A percentile compares a stretch with the other conserved stretches of the same genome.
Evolutionary conservation across 2,113 vertebrate genomes (phyloP).

Genomic region (Hemibagrus wyckioides): DNA sequence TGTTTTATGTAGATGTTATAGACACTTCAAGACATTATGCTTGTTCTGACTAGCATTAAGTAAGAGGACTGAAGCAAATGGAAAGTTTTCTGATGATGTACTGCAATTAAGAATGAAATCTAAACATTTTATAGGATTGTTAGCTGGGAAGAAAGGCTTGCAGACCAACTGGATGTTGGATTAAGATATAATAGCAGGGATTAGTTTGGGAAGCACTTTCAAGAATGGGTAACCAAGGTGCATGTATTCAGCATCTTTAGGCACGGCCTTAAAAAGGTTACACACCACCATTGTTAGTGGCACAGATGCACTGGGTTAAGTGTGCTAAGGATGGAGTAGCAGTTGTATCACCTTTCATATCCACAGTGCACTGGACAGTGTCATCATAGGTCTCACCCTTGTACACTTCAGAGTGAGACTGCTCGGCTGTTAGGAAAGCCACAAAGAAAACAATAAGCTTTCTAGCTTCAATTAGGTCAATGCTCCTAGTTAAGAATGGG

Average conservation of each 20-base stretch:
- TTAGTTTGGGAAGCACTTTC: slow-evolving; percentile 55
- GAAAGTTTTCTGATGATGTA: slow-evolving; percentile 62
- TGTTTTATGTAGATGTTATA: slow-evolving; percentile 13
- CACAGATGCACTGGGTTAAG: slow-evolving; percentile 72
- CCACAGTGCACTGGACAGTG: slow-evolving; percentile 72
- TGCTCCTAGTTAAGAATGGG: slow-evolving; percentile 58
- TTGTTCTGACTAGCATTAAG: slow-evolving; percentile 32
- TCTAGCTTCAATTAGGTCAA: slow-evolving; percentile 56
- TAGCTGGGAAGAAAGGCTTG: slow-evolving; percentile 65
- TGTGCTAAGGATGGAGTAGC: slow-evolving; percentile 70
- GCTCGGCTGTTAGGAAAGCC: slow-evolving; percentile 79
- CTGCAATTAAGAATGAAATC: slow-evolving; percentile 64
- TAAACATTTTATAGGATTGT: slow-evolving; percentile 66
- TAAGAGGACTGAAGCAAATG: slow-evolving; percentile 67
- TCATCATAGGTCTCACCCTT: slow-evolving; percentile 75
- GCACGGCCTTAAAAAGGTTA: slow-evolving; percentile 57
- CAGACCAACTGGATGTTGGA: slow-evolving; percentile 62
- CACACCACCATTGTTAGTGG: slow-evolving; percentile 73
- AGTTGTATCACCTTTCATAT: slow-evolving; percentile 77
- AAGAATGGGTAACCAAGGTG: slow-evolving; percentile 60
- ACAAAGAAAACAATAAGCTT: slow-evolving; percentile 77
- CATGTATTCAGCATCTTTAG: slow-evolving; percentile 57
- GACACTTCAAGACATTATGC: slow-evolving; percentile 23
- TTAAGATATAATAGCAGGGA: slow-evolving; percentile 65
- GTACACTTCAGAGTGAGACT: slow-evolving; percentile 73